A percentile compares a stretch with the other conserved stretches of the same genome.
phyloP scores from a whole-genome alignment of 1,140 invertebrate species.

The Sarcophaga bullata region DNA sequence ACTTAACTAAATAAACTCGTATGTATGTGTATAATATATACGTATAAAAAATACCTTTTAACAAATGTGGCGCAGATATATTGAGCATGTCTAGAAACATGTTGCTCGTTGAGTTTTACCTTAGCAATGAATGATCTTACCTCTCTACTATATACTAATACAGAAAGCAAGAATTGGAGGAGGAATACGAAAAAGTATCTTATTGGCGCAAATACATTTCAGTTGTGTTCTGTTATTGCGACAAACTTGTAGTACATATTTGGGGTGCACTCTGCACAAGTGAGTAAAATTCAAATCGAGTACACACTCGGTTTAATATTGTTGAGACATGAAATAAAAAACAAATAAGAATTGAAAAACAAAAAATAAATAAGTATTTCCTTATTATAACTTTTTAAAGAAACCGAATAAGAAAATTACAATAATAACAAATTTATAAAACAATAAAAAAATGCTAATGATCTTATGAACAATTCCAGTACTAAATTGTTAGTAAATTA shows the following conservation, averaged over 20 bases:
- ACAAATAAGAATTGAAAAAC: not conserved
- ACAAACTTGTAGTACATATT: not conserved
- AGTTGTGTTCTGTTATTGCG: constrained; percentile 29
- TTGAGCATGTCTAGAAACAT: not conserved
- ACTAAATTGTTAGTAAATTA: too few relatives aligned
- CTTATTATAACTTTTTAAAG: too few relatives aligned
- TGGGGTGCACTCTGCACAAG: constrained; percentile 19
- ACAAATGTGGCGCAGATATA: not conserved
- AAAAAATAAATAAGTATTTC: not conserved
- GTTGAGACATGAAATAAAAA: constrained; percentile 8
- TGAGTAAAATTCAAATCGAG: not conserved
- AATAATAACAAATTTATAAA: too few relatives aligned
- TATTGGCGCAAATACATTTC: constrained; percentile 33
- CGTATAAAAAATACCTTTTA: too few relatives aligned
- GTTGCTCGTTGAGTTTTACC: not conserved
- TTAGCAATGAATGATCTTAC: not conserved
- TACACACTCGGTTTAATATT: not conserved
- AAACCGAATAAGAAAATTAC: too few relatives aligned
- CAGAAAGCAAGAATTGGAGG: not conserved
- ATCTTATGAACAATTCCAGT: too few relatives aligned
- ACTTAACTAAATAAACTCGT: not conserved
- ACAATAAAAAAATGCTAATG: too few relatives aligned
- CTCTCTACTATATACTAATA: not conserved
- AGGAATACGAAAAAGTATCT: constrained; percentile 17
- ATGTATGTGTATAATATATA: not conserved